Evolutionary conservation across 53 echinoderm and acorn worm species (phyloP), one percentile per base, ranked within the genome.

Genomic region (Apostichopus leukothele): DNA sequence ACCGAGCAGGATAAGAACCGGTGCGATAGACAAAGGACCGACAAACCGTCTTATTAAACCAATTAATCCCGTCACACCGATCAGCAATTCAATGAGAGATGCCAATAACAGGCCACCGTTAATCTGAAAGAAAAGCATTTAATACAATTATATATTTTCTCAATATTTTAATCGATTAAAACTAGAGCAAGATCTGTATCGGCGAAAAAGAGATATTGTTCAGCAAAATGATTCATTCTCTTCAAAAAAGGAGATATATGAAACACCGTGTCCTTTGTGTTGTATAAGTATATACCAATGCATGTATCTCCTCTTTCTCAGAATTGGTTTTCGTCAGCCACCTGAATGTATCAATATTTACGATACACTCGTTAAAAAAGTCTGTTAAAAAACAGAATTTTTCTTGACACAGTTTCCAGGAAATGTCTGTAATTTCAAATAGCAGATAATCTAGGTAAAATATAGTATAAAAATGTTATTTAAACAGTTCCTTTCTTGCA

Each of bases 51-150:
- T 92, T 92, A 96, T 93, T n/a, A 95, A 68, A 1, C 93, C 93
- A 5, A 96, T 88, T 16, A 93, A 86, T 39, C 96, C 96, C 6
- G 89, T 96, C 39, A 93, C 91, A 22, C 96, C 96, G 14, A 96
- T 91, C 11, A 96, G 61, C 20, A 96, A 90, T 89, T 96, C 73
- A 9, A 81, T 55, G 1, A 55, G 3, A 54, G 81, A 81, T 53
- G 81, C 60, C 20, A 55, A 5, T 4, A 81, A 18, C 6, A 81
- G 81, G 21, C 81, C 81, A 22, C 81, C 81, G 51, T 81, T 81
- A 11, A 81, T 59, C 81, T 81, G 81, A 9, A 9, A 81, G 9
- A 55, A 51, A 39, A 39, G 3, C 1, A 3, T 39, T 39, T 39
- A 39, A 67, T 67, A 67, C 68, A 67, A 67, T 67, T 67, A 67